These are phyloP conservation scores for Rhinichthys osculus DNA, from an alignment of 2,797 vertebrate species.

Conservation along the genomic window DNA sequence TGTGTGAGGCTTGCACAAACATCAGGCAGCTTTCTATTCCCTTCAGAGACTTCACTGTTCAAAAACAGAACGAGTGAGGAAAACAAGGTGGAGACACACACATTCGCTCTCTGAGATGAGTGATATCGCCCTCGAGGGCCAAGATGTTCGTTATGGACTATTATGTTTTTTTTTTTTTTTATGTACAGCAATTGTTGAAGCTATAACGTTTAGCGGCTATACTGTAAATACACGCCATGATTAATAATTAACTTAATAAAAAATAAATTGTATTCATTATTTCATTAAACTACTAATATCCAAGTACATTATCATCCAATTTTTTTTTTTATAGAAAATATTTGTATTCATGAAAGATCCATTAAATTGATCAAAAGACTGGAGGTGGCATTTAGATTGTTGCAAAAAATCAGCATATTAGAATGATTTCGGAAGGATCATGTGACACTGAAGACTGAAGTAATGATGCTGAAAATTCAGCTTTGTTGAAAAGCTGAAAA, in stretches of 20 bases:
- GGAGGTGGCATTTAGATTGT: not conserved
- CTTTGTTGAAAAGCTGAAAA: not conserved
- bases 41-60: slow-evolving; percentile 48
- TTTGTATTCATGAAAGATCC: not conserved
- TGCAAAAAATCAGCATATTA: not conserved
- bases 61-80: slow-evolving; percentile 54
- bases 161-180: not conserved
- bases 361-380: not conserved
- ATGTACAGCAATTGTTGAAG: not conserved
- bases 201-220: not conserved
- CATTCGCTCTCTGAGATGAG: slow-evolving; percentile 8
- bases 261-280: too few relatives aligned
- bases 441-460: not conserved
- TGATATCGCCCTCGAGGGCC: slow-evolving; percentile 9
- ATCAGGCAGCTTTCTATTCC: slow-evolving; percentile 51
- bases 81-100: slow-evolving; percentile 51
- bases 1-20: slow-evolving; percentile 48
- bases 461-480: not conserved
- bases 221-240: not conserved
- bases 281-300: not conserved
- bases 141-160: not conserved
- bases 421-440: not conserved
- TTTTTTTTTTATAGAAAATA: not conserved
- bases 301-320: not conserved
- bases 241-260: not conserved